These are phyloP conservation scores for Vanessa tameamea DNA, from an alignment of 1,140 invertebrate genomes.

Conservation along the genomic window DNA sequence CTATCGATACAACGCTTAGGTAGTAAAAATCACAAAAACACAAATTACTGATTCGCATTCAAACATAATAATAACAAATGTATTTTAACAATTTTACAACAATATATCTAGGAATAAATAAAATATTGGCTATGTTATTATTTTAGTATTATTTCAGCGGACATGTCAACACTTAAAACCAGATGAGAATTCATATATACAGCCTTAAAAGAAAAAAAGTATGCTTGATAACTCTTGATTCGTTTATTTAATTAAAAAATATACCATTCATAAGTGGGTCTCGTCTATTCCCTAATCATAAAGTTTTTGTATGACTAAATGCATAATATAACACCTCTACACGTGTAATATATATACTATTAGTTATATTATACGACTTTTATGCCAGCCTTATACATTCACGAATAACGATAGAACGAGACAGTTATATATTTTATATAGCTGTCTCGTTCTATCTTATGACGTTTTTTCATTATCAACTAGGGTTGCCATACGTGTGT, in stretches of 20 bases:
- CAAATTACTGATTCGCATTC: constrained; percentile 29
- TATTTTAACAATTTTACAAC: constrained; percentile 48
- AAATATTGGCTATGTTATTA: constrained; percentile 46
- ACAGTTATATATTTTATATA: not conserved
- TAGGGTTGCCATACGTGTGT: not conserved
- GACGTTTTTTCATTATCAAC: too few relatives aligned
- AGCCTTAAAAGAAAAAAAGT: constrained; percentile 34
- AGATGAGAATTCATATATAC: constrained; percentile 32
- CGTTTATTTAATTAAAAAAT: constrained; percentile 25
- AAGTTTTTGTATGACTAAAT: constrained; percentile 71
- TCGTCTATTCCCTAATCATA: constrained; percentile 64
- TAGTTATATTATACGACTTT: constrained; percentile 71
- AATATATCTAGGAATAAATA: constrained; percentile 47
- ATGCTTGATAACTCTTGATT: constrained; percentile 30
- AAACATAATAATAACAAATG: constrained; percentile 46
- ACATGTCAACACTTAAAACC: constrained; percentile 39
- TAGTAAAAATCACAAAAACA: constrained; percentile 33
- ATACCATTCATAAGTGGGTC: constrained; percentile 48
- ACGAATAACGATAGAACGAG: not conserved
- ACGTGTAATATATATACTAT: constrained; percentile 67
- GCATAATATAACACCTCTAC: constrained; percentile 73
- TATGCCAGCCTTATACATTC: constrained; percentile 54
- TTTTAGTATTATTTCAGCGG: constrained; percentile 19
- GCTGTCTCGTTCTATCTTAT: not conserved
- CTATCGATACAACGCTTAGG: not conserved